Evolutionary conservation across 2,797 vertebrate genomes (phyloP), one percentile per base, ranked within the genome.

Genomic region (Melanotaenia trifasciata): DNA sequence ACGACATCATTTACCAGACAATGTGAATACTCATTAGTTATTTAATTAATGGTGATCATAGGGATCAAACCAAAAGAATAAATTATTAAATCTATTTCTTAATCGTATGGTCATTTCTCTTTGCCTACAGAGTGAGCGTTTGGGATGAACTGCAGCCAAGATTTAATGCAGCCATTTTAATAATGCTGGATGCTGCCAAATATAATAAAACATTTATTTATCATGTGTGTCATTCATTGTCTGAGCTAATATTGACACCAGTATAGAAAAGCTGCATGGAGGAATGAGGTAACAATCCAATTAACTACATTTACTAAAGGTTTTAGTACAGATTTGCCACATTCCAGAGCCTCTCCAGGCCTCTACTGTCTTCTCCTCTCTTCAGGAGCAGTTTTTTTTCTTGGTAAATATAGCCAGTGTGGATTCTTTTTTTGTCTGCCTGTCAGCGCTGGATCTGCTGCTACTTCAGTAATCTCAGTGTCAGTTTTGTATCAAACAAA

Each of bases 401-500:
- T 36, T 54, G 67, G 78, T 68, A 92, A 86, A 88, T 81, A 80
- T 79, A 90, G 40, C 72, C 71, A 18, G 57, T 11, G 30, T 24
- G 70, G 60, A 69, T 69, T 81, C 76, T 50, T 26, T 79, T 79
- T 85, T 72, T 74, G 66, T 83, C 74, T 77, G 70, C 67, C 83
- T 89, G 84, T 93, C 88, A 91, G 76, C 73, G 73, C 70, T 40
- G 60, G 70, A 87, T 87, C 74, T 73, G 76, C 67, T 80, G 81
- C 87, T 87, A 82, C 89, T 88, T 90, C 85, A 86, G 76, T 88
- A 88, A 88, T 88, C 84, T 90, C 87, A 88, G 56, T 69, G 84
- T 87, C 80, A 88, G 72, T 82, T 90, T 85, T 79, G 81, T 83
- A 76, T 87, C 79, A 86, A 84, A 83, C 66, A 87, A 81, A 89